These are phyloP conservation scores for Colletes collaris DNA, from an alignment of 2,888 invertebrate species.

Conservation along the genomic window DNA sequence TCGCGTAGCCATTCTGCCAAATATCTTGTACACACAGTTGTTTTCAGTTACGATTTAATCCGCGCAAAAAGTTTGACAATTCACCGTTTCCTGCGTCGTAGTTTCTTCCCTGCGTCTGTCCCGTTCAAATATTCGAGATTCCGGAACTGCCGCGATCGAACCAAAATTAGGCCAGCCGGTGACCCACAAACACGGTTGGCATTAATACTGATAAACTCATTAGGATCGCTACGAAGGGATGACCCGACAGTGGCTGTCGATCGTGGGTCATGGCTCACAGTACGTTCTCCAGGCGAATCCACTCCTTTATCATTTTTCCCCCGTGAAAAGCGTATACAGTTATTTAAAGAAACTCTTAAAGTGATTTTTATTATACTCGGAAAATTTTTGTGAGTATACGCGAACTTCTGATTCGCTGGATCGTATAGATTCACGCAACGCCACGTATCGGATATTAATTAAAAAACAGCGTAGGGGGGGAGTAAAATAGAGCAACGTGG, in stretches of 20 bases:
- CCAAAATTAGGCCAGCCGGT: slow-evolving; percentile 49
- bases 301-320: too few relatives aligned
- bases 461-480: not conserved
- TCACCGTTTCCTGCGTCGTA: not conserved
- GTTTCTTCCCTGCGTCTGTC: not conserved
- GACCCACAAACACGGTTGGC: slow-evolving; percentile 49
- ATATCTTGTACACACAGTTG: too few relatives aligned
- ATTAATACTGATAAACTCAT: slow-evolving; percentile 56
- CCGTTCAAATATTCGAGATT: slow-evolving; percentile 15
- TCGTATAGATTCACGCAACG: not conserved
- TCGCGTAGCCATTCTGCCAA: too few relatives aligned
- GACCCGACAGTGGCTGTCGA: not conserved
- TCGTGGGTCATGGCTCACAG: too few relatives aligned
- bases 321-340: too few relatives aligned
- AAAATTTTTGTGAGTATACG: not conserved
- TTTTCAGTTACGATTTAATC: too few relatives aligned
- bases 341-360: too few relatives aligned
- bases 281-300: too few relatives aligned
- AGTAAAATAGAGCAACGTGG: not conserved
- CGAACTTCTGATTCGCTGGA: not conserved
- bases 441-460: slow-evolving; percentile 11
- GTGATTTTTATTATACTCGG: too few relatives aligned
- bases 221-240: slow-evolving; percentile 43
- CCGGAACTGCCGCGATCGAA: slow-evolving; percentile 15
- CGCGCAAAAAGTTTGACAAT: not conserved